These are phyloP conservation scores for Venustoraphidia nigricollis DNA, from an alignment of 2,888 invertebrate genomes.

Conservation along the genomic window DNA sequence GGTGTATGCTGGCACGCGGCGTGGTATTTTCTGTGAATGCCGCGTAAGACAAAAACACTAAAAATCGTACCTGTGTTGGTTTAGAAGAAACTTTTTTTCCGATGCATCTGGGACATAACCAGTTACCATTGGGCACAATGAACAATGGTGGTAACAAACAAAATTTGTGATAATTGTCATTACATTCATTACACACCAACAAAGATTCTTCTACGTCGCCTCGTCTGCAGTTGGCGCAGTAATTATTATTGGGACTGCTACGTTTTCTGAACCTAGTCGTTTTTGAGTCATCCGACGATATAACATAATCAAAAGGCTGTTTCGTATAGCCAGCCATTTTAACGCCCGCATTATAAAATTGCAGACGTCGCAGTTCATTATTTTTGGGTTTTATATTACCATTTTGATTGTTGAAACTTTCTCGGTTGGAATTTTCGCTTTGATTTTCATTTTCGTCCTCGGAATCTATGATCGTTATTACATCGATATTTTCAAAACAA, in stretches of 20 bases:
- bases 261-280: slow-evolving; percentile 18
- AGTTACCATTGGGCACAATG: slow-evolving; percentile 55
- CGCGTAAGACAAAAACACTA: too few relatives aligned
- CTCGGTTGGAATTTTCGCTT: slow-evolving; percentile 14
- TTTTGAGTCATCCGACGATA: slow-evolving; percentile 33
- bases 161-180: slow-evolving; percentile 58
- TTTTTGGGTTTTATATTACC: slow-evolving; percentile 19
- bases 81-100: slow-evolving; percentile 33
- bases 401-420: slow-evolving; percentile 22
- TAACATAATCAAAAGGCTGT: slow-evolving; percentile 26
- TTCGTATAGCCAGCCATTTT: slow-evolving; percentile 43
- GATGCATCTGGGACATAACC: slow-evolving; percentile 59
- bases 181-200: slow-evolving; percentile 56
- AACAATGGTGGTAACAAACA: slow-evolving; percentile 54
- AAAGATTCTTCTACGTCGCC: slow-evolving; percentile 52
- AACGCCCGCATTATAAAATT: slow-evolving; percentile 55
- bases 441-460: slow-evolving; percentile 22
- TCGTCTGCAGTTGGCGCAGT: slow-evolving; percentile 47
- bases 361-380: slow-evolving; percentile 43
- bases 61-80: too few relatives aligned
- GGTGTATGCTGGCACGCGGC: too few relatives aligned
- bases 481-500: neutral
- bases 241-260: slow-evolving; percentile 44
- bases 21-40: too few relatives aligned
- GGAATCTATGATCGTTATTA: neutral